Evolutionary conservation across 2,113 vertebrate genomes (phyloP).

Genomic region (Monarcha castaneiventris): DNA sequence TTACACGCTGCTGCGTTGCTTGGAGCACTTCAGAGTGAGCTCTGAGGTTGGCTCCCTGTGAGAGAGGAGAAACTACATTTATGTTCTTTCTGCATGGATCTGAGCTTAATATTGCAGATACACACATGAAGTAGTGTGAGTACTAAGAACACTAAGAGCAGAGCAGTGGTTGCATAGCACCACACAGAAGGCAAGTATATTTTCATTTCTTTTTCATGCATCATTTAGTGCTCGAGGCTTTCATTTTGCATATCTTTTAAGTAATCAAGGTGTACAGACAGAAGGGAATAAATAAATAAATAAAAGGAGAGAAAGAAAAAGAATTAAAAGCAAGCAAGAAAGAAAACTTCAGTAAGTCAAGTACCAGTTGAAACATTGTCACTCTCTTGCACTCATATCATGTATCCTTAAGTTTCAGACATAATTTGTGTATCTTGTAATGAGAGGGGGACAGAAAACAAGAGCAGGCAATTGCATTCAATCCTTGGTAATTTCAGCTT

Average conservation of each 20-base stretch:
- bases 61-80: background rate
- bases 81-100: background rate
- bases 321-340: background rate
- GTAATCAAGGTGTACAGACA: background rate
- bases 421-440: background rate
- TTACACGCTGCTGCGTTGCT: background rate
- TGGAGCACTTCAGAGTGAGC: background rate
- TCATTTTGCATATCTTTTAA: background rate
- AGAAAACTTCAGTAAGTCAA: background rate
- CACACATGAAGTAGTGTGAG: background rate
- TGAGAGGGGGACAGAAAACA: background rate
- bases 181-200: background rate
- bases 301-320: background rate
- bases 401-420: background rate
- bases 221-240: background rate
- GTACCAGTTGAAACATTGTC: background rate
- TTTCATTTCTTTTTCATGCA: background rate
- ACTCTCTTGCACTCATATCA: background rate
- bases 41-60: background rate
- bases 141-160: background rate
- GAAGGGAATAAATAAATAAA: background rate
- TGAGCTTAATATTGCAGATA: background rate
- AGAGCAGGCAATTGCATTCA: background rate
- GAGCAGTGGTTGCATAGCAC: background rate
- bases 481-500: background rate